These are phyloP conservation scores for Chrysemys picta DNA, from an alignment of 2,113 vertebrate species.

Conservation along the genomic window DNA sequence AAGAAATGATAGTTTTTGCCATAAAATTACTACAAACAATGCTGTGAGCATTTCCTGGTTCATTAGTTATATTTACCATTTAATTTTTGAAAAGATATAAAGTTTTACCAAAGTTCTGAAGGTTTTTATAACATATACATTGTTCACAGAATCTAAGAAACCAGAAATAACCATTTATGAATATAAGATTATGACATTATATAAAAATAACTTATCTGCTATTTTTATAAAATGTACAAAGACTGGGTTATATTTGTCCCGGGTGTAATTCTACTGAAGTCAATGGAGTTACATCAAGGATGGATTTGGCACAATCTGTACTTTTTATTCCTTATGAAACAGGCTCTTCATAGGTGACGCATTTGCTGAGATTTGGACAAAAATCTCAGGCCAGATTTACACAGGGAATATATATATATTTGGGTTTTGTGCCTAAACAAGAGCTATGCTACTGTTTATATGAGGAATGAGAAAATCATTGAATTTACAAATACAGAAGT, in stretches of 20 bases:
- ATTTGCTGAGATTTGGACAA: fast-evolving
- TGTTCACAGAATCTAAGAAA: neutral
- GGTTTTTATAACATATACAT: neutral
- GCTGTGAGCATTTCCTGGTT: neutral
- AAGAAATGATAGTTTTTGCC: neutral
- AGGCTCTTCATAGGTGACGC: neutral
- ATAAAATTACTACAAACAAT: neutral
- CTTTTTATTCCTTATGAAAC: neutral
- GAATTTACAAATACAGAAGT: neutral
- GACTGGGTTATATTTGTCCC: neutral
- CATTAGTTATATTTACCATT: neutral
- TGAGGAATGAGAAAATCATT: constrained; percentile 5
- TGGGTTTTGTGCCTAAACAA: neutral
- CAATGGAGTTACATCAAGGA: neutral
- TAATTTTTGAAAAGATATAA: neutral
- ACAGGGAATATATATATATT: neutral
- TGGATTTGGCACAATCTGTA: neutral
- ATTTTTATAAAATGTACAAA: neutral
- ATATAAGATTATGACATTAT: neutral
- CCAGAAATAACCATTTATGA: neutral
- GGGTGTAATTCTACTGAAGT: neutral
- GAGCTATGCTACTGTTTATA: neutral
- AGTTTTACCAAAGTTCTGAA: neutral
- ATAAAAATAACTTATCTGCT: neutral
- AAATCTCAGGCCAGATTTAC: neutral